Conservation (phyloP, 2,888 invertebrate species). For the Nudaria mundana region DNA sequence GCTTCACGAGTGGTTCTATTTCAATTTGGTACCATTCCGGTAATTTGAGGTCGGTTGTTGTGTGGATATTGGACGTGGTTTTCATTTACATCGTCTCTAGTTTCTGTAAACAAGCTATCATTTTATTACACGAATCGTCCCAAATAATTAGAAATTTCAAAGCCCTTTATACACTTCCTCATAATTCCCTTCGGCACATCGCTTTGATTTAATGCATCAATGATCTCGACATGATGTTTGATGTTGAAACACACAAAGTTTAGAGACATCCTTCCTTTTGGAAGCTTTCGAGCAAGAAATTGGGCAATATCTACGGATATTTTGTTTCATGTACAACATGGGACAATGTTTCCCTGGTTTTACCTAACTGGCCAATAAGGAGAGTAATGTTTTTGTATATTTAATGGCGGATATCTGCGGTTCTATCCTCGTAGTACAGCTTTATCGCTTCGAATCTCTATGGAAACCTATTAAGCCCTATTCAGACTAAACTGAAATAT, state of each 20-base stretch:
- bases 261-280: constrained; percentile 32
- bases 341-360: constrained; percentile 14
- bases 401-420: too few species aligned
- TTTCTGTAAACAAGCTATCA: neutral
- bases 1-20: too few species aligned
- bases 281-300: constrained; percentile 44
- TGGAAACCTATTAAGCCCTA: too few species aligned
- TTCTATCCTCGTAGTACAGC: too few species aligned
- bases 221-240: constrained; percentile 34
- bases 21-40: too few species aligned
- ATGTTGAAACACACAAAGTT: constrained; percentile 34
- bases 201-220: constrained; percentile 54
- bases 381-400: too few species aligned
- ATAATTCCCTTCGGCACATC: constrained; percentile 24
- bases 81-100: neutral
- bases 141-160: constrained; percentile 1
- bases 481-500: too few species aligned
- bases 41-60: too few species aligned
- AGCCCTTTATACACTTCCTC: constrained; percentile 7
- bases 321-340: constrained; percentile 29
- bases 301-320: constrained; percentile 34
- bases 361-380: constrained; percentile 1
- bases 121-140: neutral
- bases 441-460: too few species aligned
- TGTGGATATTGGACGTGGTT: too few species aligned